Evolutionary conservation across 2,888 invertebrate species (phyloP), one percentile per base, ranked within the genome.

Genomic region (Andrena hattorfiana): DNA sequence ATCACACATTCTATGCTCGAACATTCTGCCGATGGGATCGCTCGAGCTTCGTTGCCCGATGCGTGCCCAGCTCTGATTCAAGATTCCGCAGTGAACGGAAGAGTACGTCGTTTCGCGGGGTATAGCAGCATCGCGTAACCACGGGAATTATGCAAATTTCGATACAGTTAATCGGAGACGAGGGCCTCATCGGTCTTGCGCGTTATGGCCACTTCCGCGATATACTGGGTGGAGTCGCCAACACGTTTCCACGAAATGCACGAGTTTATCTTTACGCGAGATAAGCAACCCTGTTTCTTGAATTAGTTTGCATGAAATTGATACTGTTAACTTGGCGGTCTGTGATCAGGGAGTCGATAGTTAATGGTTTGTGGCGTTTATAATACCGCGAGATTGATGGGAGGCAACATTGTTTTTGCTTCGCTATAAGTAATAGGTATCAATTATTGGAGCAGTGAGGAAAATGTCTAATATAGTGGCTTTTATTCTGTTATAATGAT

Each of bases 81-180:
- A 26, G 42, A 69, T 69, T 69, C 32, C 28, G n/a, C 16, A 10
- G 16, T 10, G 49, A 62, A 49, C 62, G 30, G 26, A 51, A 26
- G 16, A 32, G 49, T 6, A 28, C 10, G 4, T 30, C 3, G 7
- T 49, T 60, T 62, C 35, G 16, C 20, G 10, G 10, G 30, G 20
- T 49, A 35, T 35, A 54, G 23, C 32, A 35, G 32, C 32, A 6
- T 56, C 56, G 35, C 26, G 26, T 56, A 51, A 26, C 51, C 32
- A 26, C 30, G 63, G 32, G 63, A 62, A 72, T 72, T 63, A 72
- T 72, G 71, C 26, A 72, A 72, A 72, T 72, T 63, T 72, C 63
- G 32, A 72, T 63, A 72, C 63, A 63, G 63, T 63, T 72, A 63
- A 72, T 70, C 60, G 48, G 59, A 60, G 42, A 60, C 8, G 20